Evolutionary conservation across 2,888 invertebrate genomes (phyloP).

Genomic region (Orthosia gracilis): DNA sequence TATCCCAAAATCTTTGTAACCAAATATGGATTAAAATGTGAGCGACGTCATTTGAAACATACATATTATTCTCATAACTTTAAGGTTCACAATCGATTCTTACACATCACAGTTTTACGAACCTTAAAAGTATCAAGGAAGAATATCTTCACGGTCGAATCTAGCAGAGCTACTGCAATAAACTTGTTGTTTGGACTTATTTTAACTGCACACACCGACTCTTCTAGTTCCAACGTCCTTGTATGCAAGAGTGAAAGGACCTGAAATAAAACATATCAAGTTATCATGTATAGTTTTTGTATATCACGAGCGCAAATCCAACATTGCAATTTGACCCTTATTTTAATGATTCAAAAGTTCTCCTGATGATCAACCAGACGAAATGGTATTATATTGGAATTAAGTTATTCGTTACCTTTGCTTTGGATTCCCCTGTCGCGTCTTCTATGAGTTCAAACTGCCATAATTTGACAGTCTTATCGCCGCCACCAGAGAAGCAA

Average conservation of each 20-base stretch:
- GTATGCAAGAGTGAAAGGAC: conserved; percentile 95
- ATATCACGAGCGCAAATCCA: too few relatives aligned
- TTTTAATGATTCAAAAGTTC: too few relatives aligned
- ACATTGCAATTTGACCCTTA: too few relatives aligned
- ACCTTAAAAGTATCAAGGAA: conserved; percentile 98
- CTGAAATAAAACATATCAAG: conserved; percentile 71
- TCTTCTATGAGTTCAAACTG: conserved; percentile 96
- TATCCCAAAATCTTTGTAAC: too few relatives aligned
- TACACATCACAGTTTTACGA: not conserved
- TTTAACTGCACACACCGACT: conserved; percentile 95
- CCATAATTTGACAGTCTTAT: conserved; percentile 98
- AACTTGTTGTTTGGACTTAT: conserved; percentile 96
- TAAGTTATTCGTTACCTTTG: conserved; percentile 82
- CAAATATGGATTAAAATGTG: too few relatives aligned
- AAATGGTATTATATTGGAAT: not conserved
- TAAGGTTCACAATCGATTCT: not conserved
- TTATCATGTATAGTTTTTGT: not conserved
- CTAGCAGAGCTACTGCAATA: conserved; percentile 97
- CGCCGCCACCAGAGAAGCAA: conserved; percentile 96
- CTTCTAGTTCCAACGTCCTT: conserved; percentile 96
- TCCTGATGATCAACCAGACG: too few relatives aligned
- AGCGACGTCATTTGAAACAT: too few relatives aligned
- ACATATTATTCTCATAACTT: not conserved
- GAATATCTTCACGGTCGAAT: conserved; percentile 98
- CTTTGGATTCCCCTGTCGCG: conserved; percentile 91